Evolutionary conservation across 1,140 invertebrate genomes (phyloP), one percentile per base, ranked within the genome.

Genomic region (Tribolium madens): DNA sequence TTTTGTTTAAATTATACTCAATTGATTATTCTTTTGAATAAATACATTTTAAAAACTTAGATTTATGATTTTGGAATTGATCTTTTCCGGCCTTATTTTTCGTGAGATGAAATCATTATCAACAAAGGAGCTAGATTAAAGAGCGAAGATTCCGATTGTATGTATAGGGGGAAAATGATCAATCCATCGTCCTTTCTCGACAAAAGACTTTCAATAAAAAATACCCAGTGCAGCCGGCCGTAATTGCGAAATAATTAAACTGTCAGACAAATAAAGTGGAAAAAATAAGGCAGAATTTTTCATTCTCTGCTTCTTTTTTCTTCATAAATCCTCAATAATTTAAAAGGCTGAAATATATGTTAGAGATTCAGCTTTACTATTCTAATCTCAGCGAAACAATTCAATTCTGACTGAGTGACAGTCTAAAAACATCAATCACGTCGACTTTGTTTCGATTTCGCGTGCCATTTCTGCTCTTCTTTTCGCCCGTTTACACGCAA

Each of bases 311-410:
- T n/a, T 12, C 26, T 21, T 21, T 33, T 33, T 64, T 64, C 57
- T 64, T 33, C 14, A 60, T 26, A 60, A 60, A 64, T 64, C 26
- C 26, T 14, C 57, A 26, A 60, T 60, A 60, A 64, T 64, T 64
- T 64, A 71, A 18, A 50, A 10, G 46, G 50, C 70, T 52, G 15
- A 31, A 26, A 50, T 72, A 52, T 72, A 52, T 50, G 70, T 52
- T 52, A 33, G 47, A 48, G 33, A 21, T 3, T 12, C 15, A 14
- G 18, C 50, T 71, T 71, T 50, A 71, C 69, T 71, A 72, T 72
- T 50, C 70, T 72, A 72, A 72, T 72, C 70, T 72, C 68, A 52
- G 36, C 26, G 46, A 72, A 72, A 72, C 70, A 72, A 46, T 72
- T 72, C 70, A 72, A 72, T 72, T 72, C 17, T 17, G 50, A 12